These are phyloP conservation scores for Opisthocomus hoazin DNA, from an alignment of 2,113 vertebrate species.

Conservation along the genomic window DNA sequence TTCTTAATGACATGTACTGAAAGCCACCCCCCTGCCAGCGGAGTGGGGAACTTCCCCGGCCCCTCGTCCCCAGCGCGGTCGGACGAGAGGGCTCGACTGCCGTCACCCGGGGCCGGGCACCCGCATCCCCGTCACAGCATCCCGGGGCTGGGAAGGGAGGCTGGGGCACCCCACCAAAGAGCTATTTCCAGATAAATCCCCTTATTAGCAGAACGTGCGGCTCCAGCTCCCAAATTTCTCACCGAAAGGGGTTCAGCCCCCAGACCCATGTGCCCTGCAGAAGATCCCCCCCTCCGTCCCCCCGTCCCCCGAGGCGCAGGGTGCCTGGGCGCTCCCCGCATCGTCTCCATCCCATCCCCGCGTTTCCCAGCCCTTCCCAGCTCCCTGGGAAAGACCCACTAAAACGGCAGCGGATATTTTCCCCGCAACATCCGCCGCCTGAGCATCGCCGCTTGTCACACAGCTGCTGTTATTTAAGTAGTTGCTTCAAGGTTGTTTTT, in stretches of 20 bases:
- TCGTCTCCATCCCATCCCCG: background rate
- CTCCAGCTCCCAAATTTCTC: background rate
- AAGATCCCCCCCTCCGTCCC: no score
- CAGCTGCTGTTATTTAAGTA: background rate
- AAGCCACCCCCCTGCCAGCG: background rate
- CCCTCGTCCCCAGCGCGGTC: rapidly evolving
- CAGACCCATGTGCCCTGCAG: background rate
- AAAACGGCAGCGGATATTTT: background rate
- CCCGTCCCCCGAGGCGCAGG: rapidly evolving
- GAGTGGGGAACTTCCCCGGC: background rate
- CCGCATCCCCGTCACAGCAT: rapidly evolving
- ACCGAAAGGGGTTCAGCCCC: background rate
- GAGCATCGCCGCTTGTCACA: background rate
- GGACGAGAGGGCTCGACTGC: background rate
- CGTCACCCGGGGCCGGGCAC: background rate
- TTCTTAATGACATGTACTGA: background rate
- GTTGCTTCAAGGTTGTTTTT: background rate
- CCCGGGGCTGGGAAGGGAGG: background rate
- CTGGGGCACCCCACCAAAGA: background rate
- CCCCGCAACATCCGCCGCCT: background rate
- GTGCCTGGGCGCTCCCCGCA: rapidly evolving
- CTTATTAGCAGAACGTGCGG: rapidly evolving
- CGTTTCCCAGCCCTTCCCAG: background rate
- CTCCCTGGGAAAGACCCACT: background rate
- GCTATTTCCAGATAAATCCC: background rate